phyloP scores from a whole-genome alignment of 1,140 invertebrate genomes.

The Stegodyphus dumicola region DNA sequence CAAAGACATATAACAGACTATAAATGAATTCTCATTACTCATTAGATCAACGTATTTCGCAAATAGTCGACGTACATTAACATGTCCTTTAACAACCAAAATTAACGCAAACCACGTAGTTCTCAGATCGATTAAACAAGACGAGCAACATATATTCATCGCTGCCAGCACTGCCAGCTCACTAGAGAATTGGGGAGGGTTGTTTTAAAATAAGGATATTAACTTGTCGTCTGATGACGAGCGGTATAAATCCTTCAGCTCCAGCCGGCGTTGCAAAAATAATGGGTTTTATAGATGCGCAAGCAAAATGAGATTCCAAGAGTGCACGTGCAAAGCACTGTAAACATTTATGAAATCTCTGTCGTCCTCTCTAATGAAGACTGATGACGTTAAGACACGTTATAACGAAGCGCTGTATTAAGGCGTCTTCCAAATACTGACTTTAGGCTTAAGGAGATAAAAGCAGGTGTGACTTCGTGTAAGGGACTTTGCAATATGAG shows the following conservation, averaged over 20 bases:
- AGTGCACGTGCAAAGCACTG: constrained; percentile 7
- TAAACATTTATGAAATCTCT: constrained; percentile 39
- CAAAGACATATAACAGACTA: no score
- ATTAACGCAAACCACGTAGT: not conserved
- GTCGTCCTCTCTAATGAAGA: constrained; percentile 24
- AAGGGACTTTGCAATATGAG: not conserved
- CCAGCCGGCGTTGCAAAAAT: constrained; percentile 9
- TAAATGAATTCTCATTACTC: no score
- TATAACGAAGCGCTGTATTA: not conserved
- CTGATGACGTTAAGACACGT: constrained; percentile 33
- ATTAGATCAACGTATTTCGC: no score
- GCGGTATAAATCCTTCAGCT: constrained; percentile 16
- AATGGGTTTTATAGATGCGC: constrained; percentile 30
- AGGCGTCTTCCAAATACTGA: not conserved
- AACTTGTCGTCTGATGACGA: constrained; percentile 22
- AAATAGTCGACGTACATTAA: no score
- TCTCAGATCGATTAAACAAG: not conserved
- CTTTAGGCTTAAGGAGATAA: not conserved
- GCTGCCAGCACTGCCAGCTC: not conserved
- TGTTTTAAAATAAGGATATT: constrained; percentile 25
- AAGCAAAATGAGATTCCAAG: not conserved
- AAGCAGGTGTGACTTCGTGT: not conserved
- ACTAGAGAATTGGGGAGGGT: constrained; percentile 3
- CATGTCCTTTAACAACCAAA: no score
- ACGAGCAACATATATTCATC: not conserved